These are phyloP conservation scores for Colinus virginianus DNA, from an alignment of 2,113 vertebrate species.

Conservation along the genomic window DNA sequence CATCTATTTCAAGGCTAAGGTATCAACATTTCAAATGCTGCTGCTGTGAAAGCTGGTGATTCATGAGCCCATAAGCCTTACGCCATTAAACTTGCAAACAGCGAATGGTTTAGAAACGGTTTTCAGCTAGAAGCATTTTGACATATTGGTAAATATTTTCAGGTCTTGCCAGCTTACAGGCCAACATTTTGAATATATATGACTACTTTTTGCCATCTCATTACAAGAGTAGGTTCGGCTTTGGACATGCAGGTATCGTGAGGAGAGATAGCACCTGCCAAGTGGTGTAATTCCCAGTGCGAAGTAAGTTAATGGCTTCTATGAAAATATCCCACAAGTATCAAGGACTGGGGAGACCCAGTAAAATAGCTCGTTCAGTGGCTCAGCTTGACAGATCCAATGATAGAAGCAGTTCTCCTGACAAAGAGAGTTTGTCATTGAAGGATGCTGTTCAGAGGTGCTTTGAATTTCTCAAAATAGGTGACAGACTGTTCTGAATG, in stretches of 20 bases:
- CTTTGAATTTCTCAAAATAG: not conserved
- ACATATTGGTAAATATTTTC: constrained; percentile 76
- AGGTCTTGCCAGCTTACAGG: constrained; percentile 61
- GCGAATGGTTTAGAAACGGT: constrained; percentile 53
- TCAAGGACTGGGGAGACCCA: constrained; percentile 37
- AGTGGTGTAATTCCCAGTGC: constrained; percentile 45
- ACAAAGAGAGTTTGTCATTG: constrained; percentile 12
- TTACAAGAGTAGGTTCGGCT: constrained; percentile 58
- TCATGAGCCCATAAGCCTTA: constrained; percentile 70
- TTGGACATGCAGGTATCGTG: constrained; percentile 32
- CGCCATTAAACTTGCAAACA: constrained; percentile 74
- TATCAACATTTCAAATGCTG: constrained; percentile 72
- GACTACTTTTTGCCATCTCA: constrained; percentile 64
- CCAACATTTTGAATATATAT: constrained; percentile 75
- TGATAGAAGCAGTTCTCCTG: constrained; percentile 14
- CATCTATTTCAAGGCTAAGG: constrained; percentile 75
- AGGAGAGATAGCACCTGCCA: constrained; percentile 51
- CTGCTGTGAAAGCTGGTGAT: constrained; percentile 68
- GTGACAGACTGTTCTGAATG: not conserved
- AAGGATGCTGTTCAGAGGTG: not conserved
- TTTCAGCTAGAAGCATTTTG: constrained; percentile 69
- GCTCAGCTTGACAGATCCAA: constrained; percentile 29
- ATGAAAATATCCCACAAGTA: constrained; percentile 50
- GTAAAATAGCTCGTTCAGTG: constrained; percentile 19
- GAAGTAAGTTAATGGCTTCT: constrained; percentile 56